Base-by-base conservation (phyloP, 2,888 invertebrate species). In the Andrena minutula region DNA sequence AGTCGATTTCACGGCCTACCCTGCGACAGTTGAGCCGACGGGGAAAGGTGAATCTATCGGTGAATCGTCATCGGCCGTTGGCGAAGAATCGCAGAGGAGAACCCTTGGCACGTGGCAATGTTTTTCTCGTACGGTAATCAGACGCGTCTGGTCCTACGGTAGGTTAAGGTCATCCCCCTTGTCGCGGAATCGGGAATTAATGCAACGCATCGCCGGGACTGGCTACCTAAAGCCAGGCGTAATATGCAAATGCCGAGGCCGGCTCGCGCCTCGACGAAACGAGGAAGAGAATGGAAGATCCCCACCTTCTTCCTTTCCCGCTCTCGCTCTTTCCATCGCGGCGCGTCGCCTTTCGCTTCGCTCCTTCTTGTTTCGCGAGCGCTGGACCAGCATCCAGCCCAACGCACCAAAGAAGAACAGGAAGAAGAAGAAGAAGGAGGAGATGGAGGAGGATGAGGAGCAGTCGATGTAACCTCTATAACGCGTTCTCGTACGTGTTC, bases 181-280 rank as follows among this genome's bases (percentile, higher is more conserved):
- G 87, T 86, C 85, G 86, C 78, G 82, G 87, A 86, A 90, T 90
- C 88, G 87, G 85, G 90, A 93, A 93, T 93, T 92, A 93, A 93
- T 93, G 92, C 91, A 91, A 92, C 91, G 91, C 91, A 91, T 90
- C 91, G 88, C 88, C 87, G 90, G 89, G 88, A 86, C 86, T 77
- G 89, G 90, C 89, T 89, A 89, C 88, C 90, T 84, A 89, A 89
- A 83, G 86, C 81, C 90, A 85, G 90, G 89, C 92, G 89, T 91
- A 91, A 92, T 93, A 93, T 93, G 93, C 92, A 93, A 93, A 93
- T 93, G 84, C 76, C 79, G 85, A 72, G 74, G 79, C 84, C 80
- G 91, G 89, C 91, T 90, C 89, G 89, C 90, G 90, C 89, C 88
- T 82, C 83, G 70, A 73, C 85, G 86, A 89, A 89, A 89, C 89